Evolutionary conservation across 2,113 vertebrate genomes (phyloP).

Genomic region (Rhinopithecus roxellana): DNA sequence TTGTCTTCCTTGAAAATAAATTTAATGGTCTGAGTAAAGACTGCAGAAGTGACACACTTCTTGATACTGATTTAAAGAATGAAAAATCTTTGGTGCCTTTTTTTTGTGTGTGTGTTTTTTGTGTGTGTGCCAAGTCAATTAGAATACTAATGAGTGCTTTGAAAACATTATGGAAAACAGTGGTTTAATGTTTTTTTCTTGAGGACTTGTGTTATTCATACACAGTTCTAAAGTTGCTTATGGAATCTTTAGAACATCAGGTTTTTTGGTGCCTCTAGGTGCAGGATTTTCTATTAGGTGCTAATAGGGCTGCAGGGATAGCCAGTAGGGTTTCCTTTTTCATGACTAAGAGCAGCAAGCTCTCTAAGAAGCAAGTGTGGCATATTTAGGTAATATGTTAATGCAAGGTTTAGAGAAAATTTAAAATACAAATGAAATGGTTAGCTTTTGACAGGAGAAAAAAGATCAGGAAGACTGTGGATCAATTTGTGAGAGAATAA

Average conservation of each 20-base stretch:
- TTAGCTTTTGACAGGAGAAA: background rate
- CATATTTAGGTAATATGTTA: background rate
- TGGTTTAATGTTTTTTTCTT: conserved; percentile 32
- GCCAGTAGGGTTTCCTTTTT: background rate
- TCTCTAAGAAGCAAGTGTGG: background rate
- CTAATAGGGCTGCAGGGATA: background rate
- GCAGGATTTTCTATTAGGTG: background rate
- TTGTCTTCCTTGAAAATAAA: background rate
- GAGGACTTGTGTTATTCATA: background rate
- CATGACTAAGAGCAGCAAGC: background rate
- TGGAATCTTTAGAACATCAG: background rate
- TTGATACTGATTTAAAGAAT: background rate
- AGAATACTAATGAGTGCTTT: background rate
- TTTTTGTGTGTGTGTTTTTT: background rate
- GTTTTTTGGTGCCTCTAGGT: background rate
- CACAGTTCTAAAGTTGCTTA: background rate
- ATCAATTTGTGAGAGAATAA: background rate
- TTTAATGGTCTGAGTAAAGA: background rate
- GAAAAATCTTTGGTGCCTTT: background rate
- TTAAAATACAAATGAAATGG: background rate
- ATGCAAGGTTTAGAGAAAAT: background rate
- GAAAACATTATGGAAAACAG: background rate
- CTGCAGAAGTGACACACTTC: background rate
- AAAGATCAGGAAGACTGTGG: background rate
- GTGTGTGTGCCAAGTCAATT: background rate